These are phyloP conservation scores for Pangasius macronema DNA, from an alignment of 2,797 vertebrate species.

Conservation along the genomic window DNA sequence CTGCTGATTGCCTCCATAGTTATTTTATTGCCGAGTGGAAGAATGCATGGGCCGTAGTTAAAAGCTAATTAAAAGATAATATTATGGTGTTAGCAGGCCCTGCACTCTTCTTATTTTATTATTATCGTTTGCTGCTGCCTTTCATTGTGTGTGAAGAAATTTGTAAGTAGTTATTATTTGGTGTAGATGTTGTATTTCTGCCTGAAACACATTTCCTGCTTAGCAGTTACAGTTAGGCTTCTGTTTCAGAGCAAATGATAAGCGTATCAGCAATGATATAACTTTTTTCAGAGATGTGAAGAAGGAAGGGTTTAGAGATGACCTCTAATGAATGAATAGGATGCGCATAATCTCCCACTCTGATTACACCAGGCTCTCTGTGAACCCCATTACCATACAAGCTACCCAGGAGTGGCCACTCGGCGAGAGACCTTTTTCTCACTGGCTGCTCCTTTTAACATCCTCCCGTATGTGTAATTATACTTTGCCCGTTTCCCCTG, in stretches of 20 bases:
- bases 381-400: conserved; percentile 42
- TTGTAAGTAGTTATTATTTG: conserved; percentile 42
- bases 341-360: conserved; percentile 21
- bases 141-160: conserved; percentile 53
- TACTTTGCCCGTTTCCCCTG: conserved; percentile 43
- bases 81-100: conserved; percentile 68
- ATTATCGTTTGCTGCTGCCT: conserved; percentile 51
- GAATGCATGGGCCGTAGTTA: conserved; percentile 71
- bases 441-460: conserved; percentile 50
- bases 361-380: conserved; percentile 39
- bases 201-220: conserved; percentile 54
- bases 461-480: conserved; percentile 51
- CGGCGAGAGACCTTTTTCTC: conserved; percentile 5
- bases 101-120: conserved; percentile 55
- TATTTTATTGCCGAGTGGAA: conserved; percentile 75
- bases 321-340: conserved; percentile 13
- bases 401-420: conserved; percentile 17
- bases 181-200: conserved; percentile 42
- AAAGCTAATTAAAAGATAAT: conserved; percentile 84
- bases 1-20: conserved; percentile 76
- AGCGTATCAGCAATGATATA: conserved; percentile 6
- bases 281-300: conserved; percentile 8
- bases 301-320: conserved; percentile 19
- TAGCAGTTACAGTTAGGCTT: conserved; percentile 53
- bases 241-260: background rate